Percentiles rank a stretch among this genome's conserved stretches.
phyloP scores from a whole-genome alignment of 2,797 vertebrate genomes.

The Pyrocephalus nanus region DNA sequence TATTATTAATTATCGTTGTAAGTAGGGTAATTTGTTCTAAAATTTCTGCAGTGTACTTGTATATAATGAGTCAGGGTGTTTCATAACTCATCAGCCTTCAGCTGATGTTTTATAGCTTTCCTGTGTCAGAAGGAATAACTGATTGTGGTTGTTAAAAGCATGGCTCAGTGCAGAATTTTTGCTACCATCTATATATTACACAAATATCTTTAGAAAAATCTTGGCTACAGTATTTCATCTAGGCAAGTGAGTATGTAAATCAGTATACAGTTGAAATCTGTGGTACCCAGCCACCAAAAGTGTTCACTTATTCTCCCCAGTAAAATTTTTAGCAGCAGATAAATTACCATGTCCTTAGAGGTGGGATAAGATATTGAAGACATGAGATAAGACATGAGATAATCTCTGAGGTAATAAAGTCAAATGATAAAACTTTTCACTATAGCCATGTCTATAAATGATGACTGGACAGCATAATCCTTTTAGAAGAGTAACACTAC shows the following conservation, averaged over 20 bases:
- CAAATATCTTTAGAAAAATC: constrained; percentile 10
- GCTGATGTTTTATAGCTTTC: constrained; percentile 27
- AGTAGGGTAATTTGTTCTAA: constrained; percentile 13
- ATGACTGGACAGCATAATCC: background rate
- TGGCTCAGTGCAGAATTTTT: constrained; percentile 1
- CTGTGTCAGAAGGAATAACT: background rate
- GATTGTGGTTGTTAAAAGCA: background rate
- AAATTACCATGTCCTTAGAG: background rate
- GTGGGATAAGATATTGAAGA: background rate
- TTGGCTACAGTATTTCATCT: background rate
- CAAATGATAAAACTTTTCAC: background rate
- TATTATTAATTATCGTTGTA: constrained; percentile 20
- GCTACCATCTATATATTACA: background rate
- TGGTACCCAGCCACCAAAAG: background rate
- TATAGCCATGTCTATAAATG: background rate
- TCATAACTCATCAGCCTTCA: constrained; percentile 38
- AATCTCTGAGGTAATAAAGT: background rate
- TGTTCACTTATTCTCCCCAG: background rate
- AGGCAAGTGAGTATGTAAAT: background rate
- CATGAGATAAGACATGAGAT: background rate
- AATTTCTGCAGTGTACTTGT: background rate
- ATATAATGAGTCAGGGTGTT: constrained; percentile 12
- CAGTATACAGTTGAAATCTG: background rate
- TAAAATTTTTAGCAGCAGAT: background rate
- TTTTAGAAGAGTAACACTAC: background rate